Percentiles rank a stretch among this genome's conserved stretches.
Conservation (phyloP, 2,888 invertebrate genomes). For the Lacanobia wlatinum region DNA sequence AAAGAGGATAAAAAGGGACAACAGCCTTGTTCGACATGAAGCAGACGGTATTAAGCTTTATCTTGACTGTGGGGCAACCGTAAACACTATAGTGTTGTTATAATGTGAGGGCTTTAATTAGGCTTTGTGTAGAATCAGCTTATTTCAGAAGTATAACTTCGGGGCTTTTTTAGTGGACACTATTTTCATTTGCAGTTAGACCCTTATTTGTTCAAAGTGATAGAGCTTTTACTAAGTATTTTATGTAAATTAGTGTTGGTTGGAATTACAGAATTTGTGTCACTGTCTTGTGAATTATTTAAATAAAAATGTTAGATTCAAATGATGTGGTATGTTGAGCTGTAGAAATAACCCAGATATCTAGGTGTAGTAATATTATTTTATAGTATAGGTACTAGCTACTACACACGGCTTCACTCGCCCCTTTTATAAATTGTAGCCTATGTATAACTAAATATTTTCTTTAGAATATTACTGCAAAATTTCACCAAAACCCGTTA, state of each 20-base stretch:
- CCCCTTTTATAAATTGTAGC: no score
- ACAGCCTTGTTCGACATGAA: constrained; percentile 17
- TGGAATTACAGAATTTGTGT: constrained; percentile 8
- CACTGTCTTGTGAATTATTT: not conserved
- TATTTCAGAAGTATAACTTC: constrained; percentile 27
- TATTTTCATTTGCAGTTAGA: constrained; percentile 38
- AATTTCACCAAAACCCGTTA: no score
- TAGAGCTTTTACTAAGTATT: constrained; percentile 2
- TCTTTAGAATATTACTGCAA: no score
- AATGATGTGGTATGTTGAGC: not conserved
- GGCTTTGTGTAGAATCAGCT: constrained; percentile 46
- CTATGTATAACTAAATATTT: no score
- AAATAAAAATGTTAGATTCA: not conserved
- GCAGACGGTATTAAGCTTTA: constrained; percentile 33
- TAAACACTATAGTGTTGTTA: constrained; percentile 31
- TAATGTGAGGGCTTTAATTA: constrained; percentile 56
- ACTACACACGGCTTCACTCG: no score
- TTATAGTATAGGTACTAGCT: not conserved
- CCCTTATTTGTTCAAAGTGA: constrained; percentile 27
- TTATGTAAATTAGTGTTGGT: constrained; percentile 16
- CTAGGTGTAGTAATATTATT: not conserved
- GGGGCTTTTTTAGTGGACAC: constrained; percentile 10
- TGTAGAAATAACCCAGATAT: no score
- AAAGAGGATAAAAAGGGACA: constrained; percentile 46
- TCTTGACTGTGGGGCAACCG: constrained; percentile 20